Evolutionary conservation across 1,140 invertebrate genomes (phyloP), one percentile per base, ranked within the genome.

Genomic region (Pararge aegeria): DNA sequence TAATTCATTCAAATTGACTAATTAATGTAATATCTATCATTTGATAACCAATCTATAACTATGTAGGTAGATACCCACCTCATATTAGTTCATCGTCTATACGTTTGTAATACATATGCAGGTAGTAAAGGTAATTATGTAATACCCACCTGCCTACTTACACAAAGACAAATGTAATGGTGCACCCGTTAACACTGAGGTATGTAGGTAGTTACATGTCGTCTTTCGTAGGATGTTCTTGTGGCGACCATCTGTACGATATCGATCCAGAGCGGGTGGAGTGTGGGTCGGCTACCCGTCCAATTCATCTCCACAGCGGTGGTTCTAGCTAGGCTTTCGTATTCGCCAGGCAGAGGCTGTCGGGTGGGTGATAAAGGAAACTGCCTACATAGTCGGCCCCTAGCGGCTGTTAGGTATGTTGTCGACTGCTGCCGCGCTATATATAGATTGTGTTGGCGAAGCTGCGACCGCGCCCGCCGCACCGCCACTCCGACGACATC

Each of bases 401-500:
- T 78, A 70, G 79, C 79, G 82, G 79, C 75, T 78, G 77, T 67
- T 74, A 74, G 76, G 59, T 59, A 70, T 80, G 82, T 83, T 83
- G 83, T 86, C 80, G 59, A 58, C 69, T 80, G 82, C 82, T 83
- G 83, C 85, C 80, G 80, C 68, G 66, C 82, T 89, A 87, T 89
- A 89, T 89, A 87, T 87, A 89, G 80, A 79, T 66, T 75, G 76
- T 85, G 83, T 82, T 89, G 82, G 81, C 76, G 70, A 66, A 64
- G 72, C 61, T 68, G 66, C 68, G 74, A 75, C 77, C 78, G 81
- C 81, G 76, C 75, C 78, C 79, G 79, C 73, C 78, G 75, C 63
- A 72, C 63, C 67, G 66, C 78, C 64, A 66, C 70, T 63, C 59
- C 73, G 77, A 68, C 82, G 72, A 79, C 83, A 81, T 69, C 75